These are phyloP conservation scores for Isoperla grammatica DNA, from an alignment of 2,888 invertebrate genomes.

Conservation along the genomic window DNA sequence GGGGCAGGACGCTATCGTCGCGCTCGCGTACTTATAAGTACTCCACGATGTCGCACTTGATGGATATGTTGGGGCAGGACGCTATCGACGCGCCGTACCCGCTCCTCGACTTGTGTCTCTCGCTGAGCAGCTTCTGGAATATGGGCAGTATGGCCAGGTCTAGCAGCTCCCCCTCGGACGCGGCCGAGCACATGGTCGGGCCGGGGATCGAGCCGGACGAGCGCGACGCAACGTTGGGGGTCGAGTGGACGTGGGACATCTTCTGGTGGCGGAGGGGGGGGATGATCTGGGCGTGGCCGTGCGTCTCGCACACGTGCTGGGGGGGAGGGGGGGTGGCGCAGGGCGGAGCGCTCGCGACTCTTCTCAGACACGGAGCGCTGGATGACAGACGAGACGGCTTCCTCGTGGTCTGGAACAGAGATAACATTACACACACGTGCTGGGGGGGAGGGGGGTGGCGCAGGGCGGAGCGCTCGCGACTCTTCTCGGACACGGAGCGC, in stretches of 20 bases:
- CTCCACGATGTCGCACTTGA: constrained; percentile 93
- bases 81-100: constrained; percentile 70
- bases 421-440: no score
- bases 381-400: constrained; percentile 40
- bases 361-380: constrained; percentile 52
- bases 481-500: constrained; percentile 52
- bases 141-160: constrained; percentile 85
- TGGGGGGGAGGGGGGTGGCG: constrained; percentile 33
- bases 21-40: constrained; percentile 64
- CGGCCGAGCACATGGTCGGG: constrained; percentile 63
- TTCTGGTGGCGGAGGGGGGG: constrained; percentile 42
- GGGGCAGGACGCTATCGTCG: constrained; percentile 81
- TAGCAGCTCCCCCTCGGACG: constrained; percentile 76
- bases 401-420: constrained; percentile 38
- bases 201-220: constrained; percentile 34
- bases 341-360: constrained; percentile 48
- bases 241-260: constrained; percentile 54
- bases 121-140: constrained; percentile 84
- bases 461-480: constrained; percentile 46
- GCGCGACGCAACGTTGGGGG: constrained; percentile 51
- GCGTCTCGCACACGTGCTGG: constrained; percentile 14
- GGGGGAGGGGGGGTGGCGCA: constrained; percentile 34
- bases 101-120: constrained; percentile 63
- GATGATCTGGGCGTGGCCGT: constrained; percentile 33
- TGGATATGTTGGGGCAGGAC: constrained; percentile 90